phyloP scores from a whole-genome alignment of 2,888 invertebrate genomes.

The Bruchidius siliquastri region DNA sequence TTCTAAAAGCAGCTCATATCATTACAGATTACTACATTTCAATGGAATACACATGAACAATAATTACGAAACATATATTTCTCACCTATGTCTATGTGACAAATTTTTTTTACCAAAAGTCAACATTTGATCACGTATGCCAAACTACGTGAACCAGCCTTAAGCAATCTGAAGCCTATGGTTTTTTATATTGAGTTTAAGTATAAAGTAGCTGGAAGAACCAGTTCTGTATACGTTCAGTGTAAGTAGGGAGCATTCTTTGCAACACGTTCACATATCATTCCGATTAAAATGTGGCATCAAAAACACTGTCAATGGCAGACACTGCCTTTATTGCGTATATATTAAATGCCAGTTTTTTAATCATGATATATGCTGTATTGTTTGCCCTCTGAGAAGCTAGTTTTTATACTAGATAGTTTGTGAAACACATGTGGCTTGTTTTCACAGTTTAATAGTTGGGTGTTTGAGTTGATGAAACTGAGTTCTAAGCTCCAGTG shows the following conservation, averaged over 20 bases:
- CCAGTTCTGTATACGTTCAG: neutral
- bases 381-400: neutral
- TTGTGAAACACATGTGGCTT: too few species aligned
- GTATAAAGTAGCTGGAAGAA: neutral
- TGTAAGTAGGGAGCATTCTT: neutral
- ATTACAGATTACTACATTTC: too few species aligned
- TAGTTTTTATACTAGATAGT: neutral
- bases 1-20: too few species aligned
- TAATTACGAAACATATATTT: too few species aligned
- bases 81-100: too few species aligned
- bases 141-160: neutral
- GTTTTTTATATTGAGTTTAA: neutral
- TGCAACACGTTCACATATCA: neutral
- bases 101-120: too few species aligned
- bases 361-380: neutral
- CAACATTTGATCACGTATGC: neutral
- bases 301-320: neutral
- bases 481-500: too few species aligned
- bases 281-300: neutral
- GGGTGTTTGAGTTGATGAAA: too few species aligned
- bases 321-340: neutral
- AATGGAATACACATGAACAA: too few species aligned
- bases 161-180: neutral
- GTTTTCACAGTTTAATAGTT: too few species aligned
- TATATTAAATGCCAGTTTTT: neutral